phyloP scores from a whole-genome alignment of 2,113 vertebrate species.

The Syngnathus floridae region DNA sequence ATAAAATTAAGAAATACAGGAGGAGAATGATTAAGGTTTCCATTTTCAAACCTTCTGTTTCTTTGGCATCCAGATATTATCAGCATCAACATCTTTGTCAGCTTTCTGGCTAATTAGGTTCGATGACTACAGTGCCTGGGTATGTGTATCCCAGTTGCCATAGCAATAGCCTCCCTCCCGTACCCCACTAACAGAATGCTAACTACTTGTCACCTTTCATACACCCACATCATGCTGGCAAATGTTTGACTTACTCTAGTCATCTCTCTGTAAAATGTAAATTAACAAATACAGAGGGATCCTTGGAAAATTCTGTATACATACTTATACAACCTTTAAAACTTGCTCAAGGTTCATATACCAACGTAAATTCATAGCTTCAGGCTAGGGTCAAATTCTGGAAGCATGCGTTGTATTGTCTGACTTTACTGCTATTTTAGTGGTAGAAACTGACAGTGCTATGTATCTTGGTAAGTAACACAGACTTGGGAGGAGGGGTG shows the following conservation, averaged over 20 bases:
- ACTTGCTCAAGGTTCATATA: background rate
- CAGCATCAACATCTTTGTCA: constrained; percentile 52
- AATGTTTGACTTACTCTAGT: constrained; percentile 13
- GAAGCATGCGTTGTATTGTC: constrained; percentile 8
- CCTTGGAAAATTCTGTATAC: background rate
- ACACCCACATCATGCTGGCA: constrained; percentile 32
- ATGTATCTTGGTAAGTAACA: constrained; percentile 14
- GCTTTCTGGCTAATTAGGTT: constrained; percentile 53
- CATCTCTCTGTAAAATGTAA: background rate
- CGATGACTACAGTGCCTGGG: constrained; percentile 10
- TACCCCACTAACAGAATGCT: constrained; percentile 39
- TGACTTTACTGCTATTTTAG: constrained; percentile 7
- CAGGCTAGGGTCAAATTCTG: constrained; percentile 15
- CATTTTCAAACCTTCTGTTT: constrained; percentile 50
- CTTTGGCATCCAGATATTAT: constrained; percentile 42
- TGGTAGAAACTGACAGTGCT: constrained; percentile 9
- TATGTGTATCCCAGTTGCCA: constrained; percentile 40
- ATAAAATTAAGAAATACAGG: constrained; percentile 13
- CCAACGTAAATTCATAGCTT: constrained; percentile 13
- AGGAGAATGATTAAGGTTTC: constrained; percentile 36
- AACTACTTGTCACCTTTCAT: constrained; percentile 36
- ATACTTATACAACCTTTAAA: background rate
- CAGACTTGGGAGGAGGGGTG: constrained; percentile 16
- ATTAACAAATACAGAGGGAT: background rate
- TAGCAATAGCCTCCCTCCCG: constrained; percentile 41